These are phyloP conservation scores for Spilosoma lubricipeda DNA, from an alignment of 2,888 invertebrate genomes.

Conservation along the genomic window DNA sequence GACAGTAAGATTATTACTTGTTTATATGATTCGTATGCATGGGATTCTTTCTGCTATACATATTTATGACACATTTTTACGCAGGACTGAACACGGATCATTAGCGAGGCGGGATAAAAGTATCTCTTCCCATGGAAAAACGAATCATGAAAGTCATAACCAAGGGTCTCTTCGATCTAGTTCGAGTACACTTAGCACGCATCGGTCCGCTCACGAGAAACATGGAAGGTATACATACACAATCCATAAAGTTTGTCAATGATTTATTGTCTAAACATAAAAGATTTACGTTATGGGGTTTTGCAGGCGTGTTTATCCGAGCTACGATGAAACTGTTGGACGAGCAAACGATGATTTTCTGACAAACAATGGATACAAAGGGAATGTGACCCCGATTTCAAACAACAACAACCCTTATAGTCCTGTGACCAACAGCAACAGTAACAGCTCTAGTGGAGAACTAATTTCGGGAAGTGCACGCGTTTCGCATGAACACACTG, in stretches of 20 bases:
- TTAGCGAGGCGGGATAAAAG: slow-evolving; percentile 78
- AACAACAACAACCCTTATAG: slow-evolving; percentile 83
- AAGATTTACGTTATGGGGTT: slow-evolving; percentile 49
- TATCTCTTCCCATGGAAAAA: slow-evolving; percentile 72
- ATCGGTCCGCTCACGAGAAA: slow-evolving; percentile 45
- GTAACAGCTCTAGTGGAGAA: slow-evolving; percentile 84
- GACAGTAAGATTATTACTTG: slow-evolving; percentile 64
- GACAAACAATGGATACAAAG: slow-evolving; percentile 80
- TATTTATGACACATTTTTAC: slow-evolving; percentile 22
- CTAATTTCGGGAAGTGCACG: slow-evolving; percentile 83
- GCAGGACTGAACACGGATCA: slow-evolving; percentile 78
- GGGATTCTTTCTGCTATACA: slow-evolving; percentile 10
- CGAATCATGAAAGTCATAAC: slow-evolving; percentile 69
- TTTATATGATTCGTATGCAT: slow-evolving; percentile 6
- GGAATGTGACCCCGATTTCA: slow-evolving; percentile 71
- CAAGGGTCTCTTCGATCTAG: slow-evolving; percentile 87
- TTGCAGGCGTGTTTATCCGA: slow-evolving; percentile 80
- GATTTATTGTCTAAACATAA: slow-evolving; percentile 45
- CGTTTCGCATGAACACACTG: slow-evolving; percentile 91
- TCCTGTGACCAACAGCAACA: slow-evolving; percentile 83
- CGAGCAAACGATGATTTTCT: slow-evolving; percentile 76
- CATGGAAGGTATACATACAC: slow-evolving; percentile 46
- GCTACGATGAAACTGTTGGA: slow-evolving; percentile 73
- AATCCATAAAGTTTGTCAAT: slow-evolving; percentile 29
- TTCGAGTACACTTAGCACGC: slow-evolving; percentile 83